These are phyloP conservation scores for Theristicus caerulescens DNA, from an alignment of 2,113 vertebrate genomes.

Conservation along the genomic window DNA sequence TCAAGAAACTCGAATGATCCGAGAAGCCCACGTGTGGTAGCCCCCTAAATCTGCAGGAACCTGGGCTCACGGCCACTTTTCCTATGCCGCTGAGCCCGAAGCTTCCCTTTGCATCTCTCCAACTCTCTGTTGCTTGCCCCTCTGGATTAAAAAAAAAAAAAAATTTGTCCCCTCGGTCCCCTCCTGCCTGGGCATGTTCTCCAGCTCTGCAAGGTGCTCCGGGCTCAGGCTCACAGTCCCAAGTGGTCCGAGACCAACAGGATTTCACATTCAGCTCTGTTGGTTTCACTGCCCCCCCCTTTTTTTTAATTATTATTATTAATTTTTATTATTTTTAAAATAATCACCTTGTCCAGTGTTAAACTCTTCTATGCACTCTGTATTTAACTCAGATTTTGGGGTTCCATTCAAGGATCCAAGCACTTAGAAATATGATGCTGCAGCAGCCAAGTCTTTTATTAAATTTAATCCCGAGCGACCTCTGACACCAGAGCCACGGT, in stretches of 20 bases:
- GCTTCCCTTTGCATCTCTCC: neutral
- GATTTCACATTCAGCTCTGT: neutral
- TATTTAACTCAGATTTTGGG: neutral
- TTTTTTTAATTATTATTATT: neutral
- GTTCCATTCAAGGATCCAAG: neutral
- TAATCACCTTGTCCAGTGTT: neutral
- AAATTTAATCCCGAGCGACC: neutral
- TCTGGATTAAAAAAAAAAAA: neutral
- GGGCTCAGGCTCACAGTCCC: neutral
- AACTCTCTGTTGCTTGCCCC: neutral
- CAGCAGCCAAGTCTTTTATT: neutral
- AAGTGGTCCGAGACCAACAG: neutral
- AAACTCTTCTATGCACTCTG: neutral
- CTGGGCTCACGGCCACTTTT: rapidly evolving
- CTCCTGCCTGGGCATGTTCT: neutral
- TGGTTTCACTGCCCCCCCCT: neutral
- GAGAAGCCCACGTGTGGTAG: neutral
- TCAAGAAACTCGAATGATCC: neutral
- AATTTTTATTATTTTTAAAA: neutral
- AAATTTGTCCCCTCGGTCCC: neutral
- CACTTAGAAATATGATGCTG: neutral
- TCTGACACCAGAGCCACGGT: neutral
- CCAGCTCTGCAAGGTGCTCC: neutral
- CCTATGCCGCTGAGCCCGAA: rapidly evolving
- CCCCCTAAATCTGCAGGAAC: neutral